Percentiles rank a stretch among this genome's conserved stretches.
These are phyloP conservation scores for Thunnus thynnus DNA, from an alignment of 2,113 vertebrate species.

Conservation along the genomic window DNA sequence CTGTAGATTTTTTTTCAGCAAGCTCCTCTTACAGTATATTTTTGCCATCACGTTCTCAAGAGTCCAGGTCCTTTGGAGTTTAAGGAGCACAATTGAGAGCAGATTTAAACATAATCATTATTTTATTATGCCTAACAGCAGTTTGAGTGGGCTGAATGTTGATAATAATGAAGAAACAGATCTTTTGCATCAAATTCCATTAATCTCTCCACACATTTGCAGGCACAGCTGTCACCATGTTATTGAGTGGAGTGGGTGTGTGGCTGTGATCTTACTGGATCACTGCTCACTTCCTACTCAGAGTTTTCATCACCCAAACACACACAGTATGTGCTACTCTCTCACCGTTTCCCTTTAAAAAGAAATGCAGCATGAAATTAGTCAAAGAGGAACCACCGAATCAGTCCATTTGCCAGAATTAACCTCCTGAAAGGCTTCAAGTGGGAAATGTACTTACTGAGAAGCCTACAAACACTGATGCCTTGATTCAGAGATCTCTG, in stretches of 20 bases:
- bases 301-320: constrained; percentile 2
- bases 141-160: too few relatives aligned
- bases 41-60: too few relatives aligned
- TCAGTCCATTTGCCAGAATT: background rate
- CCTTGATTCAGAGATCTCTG: too few relatives aligned
- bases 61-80: background rate
- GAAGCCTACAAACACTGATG: background rate
- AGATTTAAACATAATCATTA: too few relatives aligned
- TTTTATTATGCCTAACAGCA: too few relatives aligned
- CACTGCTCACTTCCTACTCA: background rate
- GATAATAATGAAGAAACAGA: background rate
- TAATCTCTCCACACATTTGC: constrained; percentile 8
- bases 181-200: background rate
- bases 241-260: constrained; percentile 10
- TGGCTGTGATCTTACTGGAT: constrained; percentile 11
- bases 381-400: constrained; percentile 3
- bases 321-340: background rate
- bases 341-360: background rate
- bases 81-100: too few relatives aligned
- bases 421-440: background rate
- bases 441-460: background rate
- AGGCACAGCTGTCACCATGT: background rate
- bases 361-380: constrained; percentile 7
- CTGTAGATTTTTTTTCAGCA: too few relatives aligned
- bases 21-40: too few relatives aligned